These are phyloP conservation scores for Pantherophis vulpinus DNA, from an alignment of 2,797 vertebrate genomes.

Conservation along the genomic window DNA sequence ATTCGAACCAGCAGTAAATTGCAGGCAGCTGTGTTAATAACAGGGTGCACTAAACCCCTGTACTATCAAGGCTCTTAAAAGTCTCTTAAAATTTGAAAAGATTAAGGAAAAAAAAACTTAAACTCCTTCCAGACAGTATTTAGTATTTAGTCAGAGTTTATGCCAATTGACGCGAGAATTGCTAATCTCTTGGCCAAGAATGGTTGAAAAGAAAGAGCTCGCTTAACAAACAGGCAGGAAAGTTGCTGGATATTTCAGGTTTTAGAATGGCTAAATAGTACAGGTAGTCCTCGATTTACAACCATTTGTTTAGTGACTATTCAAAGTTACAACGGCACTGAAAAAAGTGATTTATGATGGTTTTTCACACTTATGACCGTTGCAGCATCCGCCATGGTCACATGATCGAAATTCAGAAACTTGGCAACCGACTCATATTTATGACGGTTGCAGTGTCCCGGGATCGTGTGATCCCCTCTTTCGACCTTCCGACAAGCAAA, in stretches of 20 bases:
- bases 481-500: no score
- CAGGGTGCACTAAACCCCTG: no score
- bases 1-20: no score
- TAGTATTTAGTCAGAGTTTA: background rate
- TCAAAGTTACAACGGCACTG: no score
- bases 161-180: background rate
- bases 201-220: background rate
- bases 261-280: background rate
- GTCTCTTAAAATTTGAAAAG: background rate
- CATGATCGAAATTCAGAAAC: fast-evolving
- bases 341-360: no score
- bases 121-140: background rate
- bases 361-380: background rate
- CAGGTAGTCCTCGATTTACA: no score
- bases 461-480: background rate
- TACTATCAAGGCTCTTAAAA: no score
- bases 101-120: background rate
- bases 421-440: background rate
- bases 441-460: background rate
- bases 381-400: background rate
- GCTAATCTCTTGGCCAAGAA: background rate
- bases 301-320: no score
- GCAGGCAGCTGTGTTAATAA: no score
- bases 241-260: background rate
- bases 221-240: background rate